A percentile compares a stretch with the other conserved stretches of the same genome.
These are phyloP conservation scores for Poecilia velifera DNA, from an alignment of 2,797 vertebrate genomes.

Conservation along the genomic window DNA sequence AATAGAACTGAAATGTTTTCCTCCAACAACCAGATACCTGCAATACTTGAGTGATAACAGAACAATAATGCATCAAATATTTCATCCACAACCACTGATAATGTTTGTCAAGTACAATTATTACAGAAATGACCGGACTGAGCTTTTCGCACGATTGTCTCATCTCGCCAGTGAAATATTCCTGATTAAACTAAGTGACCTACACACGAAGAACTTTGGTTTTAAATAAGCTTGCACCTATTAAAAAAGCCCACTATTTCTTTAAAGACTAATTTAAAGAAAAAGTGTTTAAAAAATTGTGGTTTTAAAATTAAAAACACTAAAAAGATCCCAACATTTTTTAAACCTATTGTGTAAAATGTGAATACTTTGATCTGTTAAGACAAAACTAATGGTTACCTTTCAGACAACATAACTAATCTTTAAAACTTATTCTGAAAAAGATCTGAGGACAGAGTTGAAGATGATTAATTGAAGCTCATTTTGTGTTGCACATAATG, in stretches of 20 bases:
- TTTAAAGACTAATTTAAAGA: neutral
- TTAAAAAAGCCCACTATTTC: neutral
- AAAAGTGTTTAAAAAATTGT: too few relatives aligned
- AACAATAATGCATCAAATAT: neutral
- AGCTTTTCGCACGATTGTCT: neutral
- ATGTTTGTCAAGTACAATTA: neutral
- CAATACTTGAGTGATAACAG: neutral
- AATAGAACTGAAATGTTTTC: neutral
- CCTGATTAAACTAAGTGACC: neutral
- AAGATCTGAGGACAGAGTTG: neutral
- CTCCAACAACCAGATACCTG: neutral
- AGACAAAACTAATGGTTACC: neutral
- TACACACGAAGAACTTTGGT: neutral
- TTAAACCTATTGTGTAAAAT: neutral
- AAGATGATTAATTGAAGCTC: neutral
- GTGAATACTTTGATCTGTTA: neutral
- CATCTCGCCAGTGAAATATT: neutral
- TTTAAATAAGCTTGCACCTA: neutral
- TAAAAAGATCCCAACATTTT: neutral
- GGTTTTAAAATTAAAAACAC: neutral
- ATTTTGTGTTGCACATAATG: neutral
- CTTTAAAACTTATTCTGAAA: neutral
- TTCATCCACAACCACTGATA: neutral
- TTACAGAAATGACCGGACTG: neutral
- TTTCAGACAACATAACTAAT: neutral